Evolutionary conservation across 2,888 invertebrate genomes (phyloP).

Genomic region (Thumatha senex): DNA sequence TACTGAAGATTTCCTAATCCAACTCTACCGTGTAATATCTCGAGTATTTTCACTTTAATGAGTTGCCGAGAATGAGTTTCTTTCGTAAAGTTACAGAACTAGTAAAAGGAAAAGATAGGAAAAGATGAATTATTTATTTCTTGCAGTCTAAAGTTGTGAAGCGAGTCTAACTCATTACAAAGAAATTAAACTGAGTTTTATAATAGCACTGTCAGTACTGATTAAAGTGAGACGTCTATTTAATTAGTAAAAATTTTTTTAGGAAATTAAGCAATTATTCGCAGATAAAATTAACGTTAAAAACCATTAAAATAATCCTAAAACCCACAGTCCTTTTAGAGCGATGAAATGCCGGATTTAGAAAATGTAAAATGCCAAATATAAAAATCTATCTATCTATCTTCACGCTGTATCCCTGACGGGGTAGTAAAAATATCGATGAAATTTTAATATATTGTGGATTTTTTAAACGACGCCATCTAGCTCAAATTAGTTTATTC

Average conservation of each 20-base stretch:
- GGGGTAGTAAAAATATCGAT: too few relatives aligned
- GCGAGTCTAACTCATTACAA: slow-evolving; percentile 1
- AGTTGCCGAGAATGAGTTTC: slow-evolving; percentile 15
- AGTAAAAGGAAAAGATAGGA: slow-evolving; percentile 1
- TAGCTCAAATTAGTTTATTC: too few relatives aligned
- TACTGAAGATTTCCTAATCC: slow-evolving; percentile 18
- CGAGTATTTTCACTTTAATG: slow-evolving; percentile 15
- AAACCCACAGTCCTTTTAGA: too few relatives aligned
- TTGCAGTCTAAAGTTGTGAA: slow-evolving; percentile 6
- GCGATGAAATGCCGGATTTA: too few relatives aligned
- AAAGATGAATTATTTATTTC: slow-evolving; percentile 5
- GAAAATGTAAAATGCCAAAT: too few relatives aligned
- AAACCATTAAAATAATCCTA: too few relatives aligned
- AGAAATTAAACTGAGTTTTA: slow-evolving; percentile 2
- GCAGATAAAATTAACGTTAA: not conserved
- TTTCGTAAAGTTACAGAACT: slow-evolving; percentile 6
- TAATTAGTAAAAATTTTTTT: not conserved
- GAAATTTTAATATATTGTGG: too few relatives aligned
- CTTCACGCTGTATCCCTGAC: too few relatives aligned
- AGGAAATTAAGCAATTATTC: not conserved
- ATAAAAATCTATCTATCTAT: too few relatives aligned
- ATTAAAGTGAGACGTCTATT: not conserved
- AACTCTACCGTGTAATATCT: slow-evolving; percentile 21
- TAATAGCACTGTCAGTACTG: not conserved
- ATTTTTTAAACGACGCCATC: too few relatives aligned